Evolutionary conservation across 2,797 vertebrate species (phyloP), one percentile per base, ranked within the genome.

Genomic region (Ctenochaetus hawaiiensis): DNA sequence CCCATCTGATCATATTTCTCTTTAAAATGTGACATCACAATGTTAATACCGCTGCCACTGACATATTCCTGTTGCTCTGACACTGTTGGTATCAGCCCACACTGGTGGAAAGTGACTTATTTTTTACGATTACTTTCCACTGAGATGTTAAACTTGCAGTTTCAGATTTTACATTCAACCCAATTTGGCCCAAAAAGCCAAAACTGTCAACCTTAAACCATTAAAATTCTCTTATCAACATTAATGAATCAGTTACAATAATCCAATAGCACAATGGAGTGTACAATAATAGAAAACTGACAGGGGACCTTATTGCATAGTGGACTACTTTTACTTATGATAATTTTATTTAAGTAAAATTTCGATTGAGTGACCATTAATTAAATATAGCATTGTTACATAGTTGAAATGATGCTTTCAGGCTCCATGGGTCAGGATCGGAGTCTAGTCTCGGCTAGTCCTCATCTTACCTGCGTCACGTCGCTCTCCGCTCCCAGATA

Each of bases 401-500:
- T 30, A 4, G 26, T 30, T 30, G 26, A 30, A 30, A 30, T 30
- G 26, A 30, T 30, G 5, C 26, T 30, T 30, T 30, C 4, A 30
- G 26, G 4, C 26, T 30, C 26, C 26, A 30, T 30, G 26, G 4
- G 26, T 30, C 26, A 30, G 26, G 26, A 30, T 30, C 26, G 26
- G 26, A 30, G 26, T 30, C 26, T n/a, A n/a, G n/a, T 30, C 26
- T 30, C 26, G 7, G 14, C 12, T 2, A 7, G n/a, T 43, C 34
- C 10, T 2, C 9, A 6, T 43, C 72, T 63, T 65, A 96, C 95
- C 94, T 95, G 94, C 66, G 94, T 95, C 69, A 95, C 93, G 67
- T 96, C 94, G 20, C 88, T 89, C 88, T 95, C 93, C 41, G 94
- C 95, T 73, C 95, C 95, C 16, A 96, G 92, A 87, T 94, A 96